Percentiles rank a stretch among this genome's conserved stretches.
Evolutionary conservation across 1,140 invertebrate genomes (phyloP).

Genomic region (Mercenaria mercenaria): DNA sequence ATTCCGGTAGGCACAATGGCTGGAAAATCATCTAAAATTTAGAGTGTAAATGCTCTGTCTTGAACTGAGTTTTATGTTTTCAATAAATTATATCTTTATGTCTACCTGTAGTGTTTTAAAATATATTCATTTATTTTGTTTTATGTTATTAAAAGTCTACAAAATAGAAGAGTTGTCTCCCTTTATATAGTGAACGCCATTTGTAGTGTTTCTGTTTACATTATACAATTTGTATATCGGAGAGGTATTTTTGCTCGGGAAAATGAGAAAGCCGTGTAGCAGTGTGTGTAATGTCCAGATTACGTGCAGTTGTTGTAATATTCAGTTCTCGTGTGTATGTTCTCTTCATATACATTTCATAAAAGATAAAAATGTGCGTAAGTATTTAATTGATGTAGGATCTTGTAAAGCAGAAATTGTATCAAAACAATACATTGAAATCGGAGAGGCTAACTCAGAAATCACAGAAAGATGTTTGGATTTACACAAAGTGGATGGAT

Average conservation of each 20-base stretch:
- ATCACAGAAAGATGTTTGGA: neutral
- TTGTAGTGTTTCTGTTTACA: neutral
- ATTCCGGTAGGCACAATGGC: too few relatives aligned
- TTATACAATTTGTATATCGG: too few relatives aligned
- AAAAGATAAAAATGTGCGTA: neutral
- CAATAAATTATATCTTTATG: too few relatives aligned
- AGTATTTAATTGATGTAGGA: neutral
- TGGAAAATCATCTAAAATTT: too few relatives aligned
- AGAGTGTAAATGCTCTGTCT: too few relatives aligned
- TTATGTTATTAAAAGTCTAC: too few relatives aligned
- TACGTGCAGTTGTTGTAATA: neutral
- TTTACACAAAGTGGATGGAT: neutral
- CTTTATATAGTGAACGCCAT: neutral
- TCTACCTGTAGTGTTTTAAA: too few relatives aligned
- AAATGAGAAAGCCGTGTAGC: neutral
- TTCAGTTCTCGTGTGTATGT: neutral
- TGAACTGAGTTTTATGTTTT: too few relatives aligned
- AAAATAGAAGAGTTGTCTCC: neutral
- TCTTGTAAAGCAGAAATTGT: neutral
- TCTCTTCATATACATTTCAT: neutral
- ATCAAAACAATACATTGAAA: neutral
- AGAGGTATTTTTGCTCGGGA: too few relatives aligned
- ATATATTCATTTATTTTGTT: too few relatives aligned
- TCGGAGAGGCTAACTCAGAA: neutral
- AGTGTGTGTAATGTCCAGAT: neutral